Percentiles rank a stretch among this genome's conserved stretches.
These are phyloP conservation scores for Semaprochilodus insignis DNA, from an alignment of 2,797 vertebrate species.

Conservation along the genomic window DNA sequence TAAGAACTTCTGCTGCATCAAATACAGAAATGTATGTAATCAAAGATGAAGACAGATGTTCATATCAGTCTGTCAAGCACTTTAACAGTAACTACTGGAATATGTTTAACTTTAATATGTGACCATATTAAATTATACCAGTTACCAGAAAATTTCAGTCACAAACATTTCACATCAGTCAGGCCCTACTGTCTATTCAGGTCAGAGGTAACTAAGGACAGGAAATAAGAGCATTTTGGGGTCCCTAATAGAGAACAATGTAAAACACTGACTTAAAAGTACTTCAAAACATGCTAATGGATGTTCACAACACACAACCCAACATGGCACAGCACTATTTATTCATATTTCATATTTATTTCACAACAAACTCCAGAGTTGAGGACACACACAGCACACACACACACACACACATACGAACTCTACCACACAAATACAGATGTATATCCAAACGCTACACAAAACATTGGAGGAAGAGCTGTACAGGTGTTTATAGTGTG, in stretches of 20 bases:
- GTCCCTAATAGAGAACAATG: background rate
- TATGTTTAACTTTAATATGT: background rate
- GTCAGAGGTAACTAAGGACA: slow-evolving; percentile 53
- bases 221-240: slow-evolving; percentile 53
- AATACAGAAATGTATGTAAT: too few species aligned
- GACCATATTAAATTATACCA: background rate
- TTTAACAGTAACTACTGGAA: background rate
- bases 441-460: slow-evolving; percentile 3
- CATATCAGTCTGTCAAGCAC: background rate
- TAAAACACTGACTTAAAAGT: background rate
- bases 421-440: slow-evolving; percentile 19
- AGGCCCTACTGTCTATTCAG: slow-evolving; percentile 6
- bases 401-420: slow-evolving; percentile 50
- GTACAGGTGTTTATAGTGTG: slow-evolving; percentile 1
- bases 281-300: slow-evolving; percentile 44
- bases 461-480: slow-evolving; percentile 11
- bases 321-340: slow-evolving; percentile 35
- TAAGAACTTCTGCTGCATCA: too few species aligned
- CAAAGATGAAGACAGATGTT: too few species aligned
- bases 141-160: background rate
- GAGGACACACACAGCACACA: slow-evolving; percentile 47
- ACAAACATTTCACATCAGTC: background rate
- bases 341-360: background rate
- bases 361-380: slow-evolving; percentile 34
- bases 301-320: slow-evolving; percentile 16